Percentiles rank a stretch among this genome's conserved stretches.
These are phyloP conservation scores for Cossypha heuglini DNA, from an alignment of 2,797 vertebrate species.

Conservation along the genomic window DNA sequence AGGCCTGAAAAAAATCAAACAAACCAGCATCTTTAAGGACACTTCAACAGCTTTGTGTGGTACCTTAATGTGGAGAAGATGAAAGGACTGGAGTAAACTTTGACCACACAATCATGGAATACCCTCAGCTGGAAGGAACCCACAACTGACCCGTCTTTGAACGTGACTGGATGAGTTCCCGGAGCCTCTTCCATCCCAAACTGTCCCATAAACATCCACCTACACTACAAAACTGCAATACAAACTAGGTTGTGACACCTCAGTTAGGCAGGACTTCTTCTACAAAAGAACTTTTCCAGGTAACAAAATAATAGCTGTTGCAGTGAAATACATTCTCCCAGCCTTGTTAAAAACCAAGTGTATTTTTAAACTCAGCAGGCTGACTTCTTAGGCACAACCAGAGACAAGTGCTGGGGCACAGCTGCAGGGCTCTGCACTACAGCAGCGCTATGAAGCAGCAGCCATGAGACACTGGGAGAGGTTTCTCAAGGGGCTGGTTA, in stretches of 20 bases:
- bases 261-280: not conserved
- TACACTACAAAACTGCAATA: not conserved
- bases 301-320: not conserved
- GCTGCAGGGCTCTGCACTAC: not conserved
- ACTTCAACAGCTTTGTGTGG: not conserved
- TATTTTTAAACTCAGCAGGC: not conserved
- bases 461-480: not conserved
- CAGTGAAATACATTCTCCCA: not conserved
- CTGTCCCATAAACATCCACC: not conserved
- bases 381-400: not conserved
- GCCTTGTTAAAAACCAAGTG: not conserved
- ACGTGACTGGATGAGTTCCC: not conserved
- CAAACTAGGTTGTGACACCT: not conserved
- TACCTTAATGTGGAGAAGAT: not conserved
- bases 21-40: not conserved
- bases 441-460: not conserved
- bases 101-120: not conserved
- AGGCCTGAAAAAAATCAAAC: slow-evolving; percentile 76
- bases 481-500: slow-evolving; percentile 4
- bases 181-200: not conserved
- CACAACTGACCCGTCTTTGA: not conserved
- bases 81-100: not conserved
- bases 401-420: not conserved
- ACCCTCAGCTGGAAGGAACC: not conserved
- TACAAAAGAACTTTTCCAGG: not conserved